Percentiles rank a stretch among this genome's conserved stretches.
These are phyloP conservation scores for Otis tarda DNA, from an alignment of 2,113 vertebrate species.

Conservation along the genomic window DNA sequence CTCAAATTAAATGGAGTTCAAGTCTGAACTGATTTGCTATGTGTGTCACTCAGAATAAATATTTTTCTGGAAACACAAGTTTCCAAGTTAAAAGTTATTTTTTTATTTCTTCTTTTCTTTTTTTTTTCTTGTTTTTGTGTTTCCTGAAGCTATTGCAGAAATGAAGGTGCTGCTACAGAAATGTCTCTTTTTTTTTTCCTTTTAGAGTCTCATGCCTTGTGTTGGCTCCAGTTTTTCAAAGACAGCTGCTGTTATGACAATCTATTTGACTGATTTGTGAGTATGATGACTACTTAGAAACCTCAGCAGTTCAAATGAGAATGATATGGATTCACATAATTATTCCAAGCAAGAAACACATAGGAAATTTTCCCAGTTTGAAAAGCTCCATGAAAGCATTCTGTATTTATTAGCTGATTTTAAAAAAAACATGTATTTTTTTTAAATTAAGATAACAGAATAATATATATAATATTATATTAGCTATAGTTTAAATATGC, in stretches of 20 bases:
- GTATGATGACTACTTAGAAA: not conserved
- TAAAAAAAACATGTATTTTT: not conserved
- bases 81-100: not conserved
- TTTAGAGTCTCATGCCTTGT: not conserved
- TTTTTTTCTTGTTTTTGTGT: not conserved
- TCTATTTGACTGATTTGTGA: not conserved
- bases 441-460: not conserved
- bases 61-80: not conserved
- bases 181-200: rapidly evolving
- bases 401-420: not conserved
- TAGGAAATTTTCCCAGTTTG: not conserved
- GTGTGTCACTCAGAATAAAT: not conserved
- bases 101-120: not conserved
- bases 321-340: not conserved
- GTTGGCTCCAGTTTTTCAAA: not conserved
- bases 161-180: not conserved
- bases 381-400: not conserved
- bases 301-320: not conserved
- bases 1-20: not conserved
- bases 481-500: not conserved
- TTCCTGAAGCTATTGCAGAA: not conserved
- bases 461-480: not conserved
- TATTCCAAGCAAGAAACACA: not conserved
- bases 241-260: not conserved
- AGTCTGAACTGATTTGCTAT: not conserved